A percentile compares a stretch with the other conserved stretches of the same genome.
phyloP scores from a whole-genome alignment of 2,113 vertebrate species.

The Triplophysa dalaica region DNA sequence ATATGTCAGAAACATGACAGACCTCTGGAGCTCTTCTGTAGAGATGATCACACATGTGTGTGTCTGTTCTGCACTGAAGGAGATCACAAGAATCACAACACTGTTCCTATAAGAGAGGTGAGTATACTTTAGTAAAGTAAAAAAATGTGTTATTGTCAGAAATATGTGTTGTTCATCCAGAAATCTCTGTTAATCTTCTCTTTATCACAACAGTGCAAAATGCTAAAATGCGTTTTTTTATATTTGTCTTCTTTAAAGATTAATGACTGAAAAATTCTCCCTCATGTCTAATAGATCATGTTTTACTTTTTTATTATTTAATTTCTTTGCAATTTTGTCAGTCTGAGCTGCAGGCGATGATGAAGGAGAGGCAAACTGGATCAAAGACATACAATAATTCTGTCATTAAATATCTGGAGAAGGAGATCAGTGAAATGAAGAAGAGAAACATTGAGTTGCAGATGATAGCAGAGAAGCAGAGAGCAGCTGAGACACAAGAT shows the following conservation, averaged over 20 bases:
- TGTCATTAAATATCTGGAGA: conserved; percentile 35
- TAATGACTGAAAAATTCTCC: too few species aligned
- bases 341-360: conserved; percentile 37
- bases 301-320: background rate
- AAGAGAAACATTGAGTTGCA: conserved; percentile 38
- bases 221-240: background rate
- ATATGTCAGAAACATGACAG: background rate
- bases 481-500: too few species aligned
- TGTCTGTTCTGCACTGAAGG: background rate
- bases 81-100: background rate
- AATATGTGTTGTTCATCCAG: too few species aligned
- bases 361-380: conserved; percentile 36
- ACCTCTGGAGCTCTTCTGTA: background rate
- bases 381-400: conserved; percentile 23
- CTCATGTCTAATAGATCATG: background rate
- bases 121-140: background rate
- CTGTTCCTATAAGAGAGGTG: background rate
- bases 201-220: too few species aligned
- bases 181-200: too few species aligned
- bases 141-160: too few species aligned
- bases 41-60: background rate
- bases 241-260: too few species aligned
- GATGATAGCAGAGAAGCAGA: too few species aligned
- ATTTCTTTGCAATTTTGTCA: background rate
- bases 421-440: conserved; percentile 43